Conservation (phyloP, 2,888 invertebrate genomes). For the Lathronympha strigana region DNA sequence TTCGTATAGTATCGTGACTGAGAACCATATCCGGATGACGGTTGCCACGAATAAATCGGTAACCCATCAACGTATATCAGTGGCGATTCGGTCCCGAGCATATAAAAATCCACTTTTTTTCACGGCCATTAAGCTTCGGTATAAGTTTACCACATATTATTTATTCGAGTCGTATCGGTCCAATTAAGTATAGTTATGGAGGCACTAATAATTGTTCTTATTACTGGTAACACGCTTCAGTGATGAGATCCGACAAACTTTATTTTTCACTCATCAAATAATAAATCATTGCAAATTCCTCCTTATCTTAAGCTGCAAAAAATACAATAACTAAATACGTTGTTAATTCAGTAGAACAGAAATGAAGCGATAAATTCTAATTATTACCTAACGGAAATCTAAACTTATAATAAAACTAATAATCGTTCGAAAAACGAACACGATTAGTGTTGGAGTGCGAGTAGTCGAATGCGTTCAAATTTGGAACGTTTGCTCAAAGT, state of each 20-base stretch:
- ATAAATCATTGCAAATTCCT: conserved; percentile 16
- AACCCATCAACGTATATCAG: conserved; percentile 65
- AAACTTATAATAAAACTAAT: background rate
- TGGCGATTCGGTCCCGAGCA: conserved; percentile 45
- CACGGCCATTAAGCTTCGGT: conserved; percentile 59
- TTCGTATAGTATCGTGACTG: conserved; percentile 52
- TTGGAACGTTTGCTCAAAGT: conserved; percentile 67
- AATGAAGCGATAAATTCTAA: background rate
- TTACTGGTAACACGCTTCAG: conserved; percentile 68
- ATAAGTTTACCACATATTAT: conserved; percentile 62
- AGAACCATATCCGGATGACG: conserved; percentile 51
- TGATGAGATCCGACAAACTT: conserved; percentile 50
- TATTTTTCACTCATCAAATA: conserved; percentile 18
- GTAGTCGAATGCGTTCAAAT: conserved; percentile 34
- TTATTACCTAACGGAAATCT: background rate
- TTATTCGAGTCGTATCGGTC: conserved; percentile 70
- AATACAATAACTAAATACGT: background rate
- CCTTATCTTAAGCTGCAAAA: conserved; percentile 11
- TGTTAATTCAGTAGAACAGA: conserved; percentile 2
- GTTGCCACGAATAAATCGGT: conserved; percentile 61
- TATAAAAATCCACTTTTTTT: conserved; percentile 53
- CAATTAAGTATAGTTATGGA: conserved; percentile 73
- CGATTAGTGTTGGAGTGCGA: conserved; percentile 21
- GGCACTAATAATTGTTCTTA: conserved; percentile 69
- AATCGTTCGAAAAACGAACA: conserved; percentile 12